phyloP scores from a whole-genome alignment of 2,113 vertebrate genomes.

The Regulus satrapa region DNA sequence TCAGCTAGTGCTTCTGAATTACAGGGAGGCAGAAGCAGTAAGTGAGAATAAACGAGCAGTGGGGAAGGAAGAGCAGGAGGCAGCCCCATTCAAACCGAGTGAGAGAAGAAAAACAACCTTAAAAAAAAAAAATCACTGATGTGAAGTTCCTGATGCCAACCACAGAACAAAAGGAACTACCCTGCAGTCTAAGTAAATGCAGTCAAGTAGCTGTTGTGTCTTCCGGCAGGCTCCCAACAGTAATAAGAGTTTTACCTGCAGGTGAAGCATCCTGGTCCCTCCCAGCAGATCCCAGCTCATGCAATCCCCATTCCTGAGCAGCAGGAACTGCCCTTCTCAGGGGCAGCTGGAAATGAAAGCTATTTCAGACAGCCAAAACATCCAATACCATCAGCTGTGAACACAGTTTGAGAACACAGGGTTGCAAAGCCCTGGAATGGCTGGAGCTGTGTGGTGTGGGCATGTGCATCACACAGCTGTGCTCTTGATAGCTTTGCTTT shows the following conservation, averaged over 20 bases:
- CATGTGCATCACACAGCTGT: rapidly evolving
- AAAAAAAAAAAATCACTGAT: background rate
- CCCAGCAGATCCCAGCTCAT: background rate
- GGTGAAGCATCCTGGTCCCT: background rate
- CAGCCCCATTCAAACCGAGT: background rate
- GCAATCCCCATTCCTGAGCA: background rate
- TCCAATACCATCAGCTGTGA: background rate
- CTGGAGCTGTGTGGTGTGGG: background rate
- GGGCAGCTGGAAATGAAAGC: background rate
- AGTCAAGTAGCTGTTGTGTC: background rate
- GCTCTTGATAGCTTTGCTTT: background rate
- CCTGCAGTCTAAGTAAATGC: background rate
- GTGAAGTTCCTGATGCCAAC: slow-evolving; percentile 6
- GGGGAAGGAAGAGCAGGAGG: background rate
- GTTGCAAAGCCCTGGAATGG: background rate
- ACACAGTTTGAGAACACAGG: rapidly evolving
- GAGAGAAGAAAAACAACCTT: background rate
- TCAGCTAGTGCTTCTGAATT: background rate
- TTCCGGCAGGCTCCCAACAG: rapidly evolving
- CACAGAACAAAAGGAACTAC: background rate
- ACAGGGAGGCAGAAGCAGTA: background rate
- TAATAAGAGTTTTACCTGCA: background rate
- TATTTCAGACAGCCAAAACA: background rate
- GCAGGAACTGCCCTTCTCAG: background rate
- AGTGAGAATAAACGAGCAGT: background rate